phyloP scores from a whole-genome alignment of 2,113 vertebrate species.

The Poicephalus gulielmi region DNA sequence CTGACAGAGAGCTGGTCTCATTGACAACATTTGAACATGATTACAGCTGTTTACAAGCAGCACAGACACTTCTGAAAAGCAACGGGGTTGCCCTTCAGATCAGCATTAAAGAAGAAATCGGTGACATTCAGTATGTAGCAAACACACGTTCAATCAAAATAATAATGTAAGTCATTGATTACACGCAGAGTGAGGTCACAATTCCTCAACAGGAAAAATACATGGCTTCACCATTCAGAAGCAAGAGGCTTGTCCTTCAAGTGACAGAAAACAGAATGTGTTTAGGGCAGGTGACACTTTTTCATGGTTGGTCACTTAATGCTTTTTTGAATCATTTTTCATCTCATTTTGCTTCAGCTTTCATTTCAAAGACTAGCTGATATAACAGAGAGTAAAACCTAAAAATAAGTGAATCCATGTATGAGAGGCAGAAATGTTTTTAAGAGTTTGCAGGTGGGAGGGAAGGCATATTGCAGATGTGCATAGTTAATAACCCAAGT shows the following conservation, averaged over 20 bases:
- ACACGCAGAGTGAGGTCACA: background rate
- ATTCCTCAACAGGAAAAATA: background rate
- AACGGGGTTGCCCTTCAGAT: background rate
- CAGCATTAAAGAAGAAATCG: background rate
- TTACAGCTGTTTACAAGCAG: background rate
- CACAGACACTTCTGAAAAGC: background rate
- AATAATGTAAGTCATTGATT: background rate
- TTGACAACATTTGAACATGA: accelerated
- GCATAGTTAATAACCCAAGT: background rate
- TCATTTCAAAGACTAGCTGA: background rate
- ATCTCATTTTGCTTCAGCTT: background rate
- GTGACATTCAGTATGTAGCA: background rate
- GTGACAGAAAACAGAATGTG: background rate
- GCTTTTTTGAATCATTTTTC: background rate
- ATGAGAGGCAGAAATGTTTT: background rate
- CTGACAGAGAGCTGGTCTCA: background rate
- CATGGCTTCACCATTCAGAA: background rate
- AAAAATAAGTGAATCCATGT: background rate
- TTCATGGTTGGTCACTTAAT: background rate
- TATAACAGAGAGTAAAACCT: background rate
- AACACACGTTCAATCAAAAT: background rate
- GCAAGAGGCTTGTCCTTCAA: background rate
- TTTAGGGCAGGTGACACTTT: background rate
- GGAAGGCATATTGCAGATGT: background rate
- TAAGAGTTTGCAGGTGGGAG: background rate